Evolutionary conservation across 2,113 vertebrate species (phyloP).

Genomic region (Carassius gibelio): DNA sequence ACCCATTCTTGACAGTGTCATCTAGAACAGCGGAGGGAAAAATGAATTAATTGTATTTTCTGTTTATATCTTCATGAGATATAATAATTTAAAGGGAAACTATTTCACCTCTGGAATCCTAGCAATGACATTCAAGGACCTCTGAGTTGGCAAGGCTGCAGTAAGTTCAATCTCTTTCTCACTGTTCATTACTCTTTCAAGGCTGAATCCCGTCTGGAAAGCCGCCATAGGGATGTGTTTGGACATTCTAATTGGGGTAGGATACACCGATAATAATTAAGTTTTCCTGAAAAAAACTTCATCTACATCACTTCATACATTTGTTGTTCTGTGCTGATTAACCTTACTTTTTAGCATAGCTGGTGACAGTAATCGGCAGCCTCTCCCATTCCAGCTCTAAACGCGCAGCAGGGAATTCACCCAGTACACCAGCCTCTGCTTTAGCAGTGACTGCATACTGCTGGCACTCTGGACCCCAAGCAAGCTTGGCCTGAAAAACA

Average conservation of each 20-base stretch:
- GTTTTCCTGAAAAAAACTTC: too few relatives aligned
- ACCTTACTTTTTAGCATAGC: conserved; percentile 69
- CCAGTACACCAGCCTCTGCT: conserved; percentile 69
- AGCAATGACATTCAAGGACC: conserved; percentile 73
- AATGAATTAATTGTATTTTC: background rate
- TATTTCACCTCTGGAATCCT: conserved; percentile 73
- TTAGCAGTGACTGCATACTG: conserved; percentile 67
- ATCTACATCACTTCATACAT: background rate
- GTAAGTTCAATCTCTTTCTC: conserved; percentile 72
- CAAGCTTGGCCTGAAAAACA: conserved; percentile 67
- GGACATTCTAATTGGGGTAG: conserved; percentile 66
- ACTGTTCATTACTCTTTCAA: conserved; percentile 66
- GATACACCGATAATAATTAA: too few relatives aligned
- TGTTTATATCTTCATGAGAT: background rate
- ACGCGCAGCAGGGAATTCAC: conserved; percentile 64
- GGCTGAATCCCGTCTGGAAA: conserved; percentile 61
- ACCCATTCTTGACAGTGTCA: background rate
- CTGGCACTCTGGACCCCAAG: conserved; percentile 74
- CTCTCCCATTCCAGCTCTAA: conserved; percentile 73
- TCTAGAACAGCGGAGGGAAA: conserved; percentile 47
- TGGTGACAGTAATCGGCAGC: conserved; percentile 65
- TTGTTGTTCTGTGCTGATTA: background rate
- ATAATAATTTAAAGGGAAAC: background rate
- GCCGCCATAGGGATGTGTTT: conserved; percentile 62
- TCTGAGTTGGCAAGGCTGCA: conserved; percentile 71